Evolutionary conservation across 2,113 vertebrate species (phyloP).

Genomic region (Laticauda laticaudata): DNA sequence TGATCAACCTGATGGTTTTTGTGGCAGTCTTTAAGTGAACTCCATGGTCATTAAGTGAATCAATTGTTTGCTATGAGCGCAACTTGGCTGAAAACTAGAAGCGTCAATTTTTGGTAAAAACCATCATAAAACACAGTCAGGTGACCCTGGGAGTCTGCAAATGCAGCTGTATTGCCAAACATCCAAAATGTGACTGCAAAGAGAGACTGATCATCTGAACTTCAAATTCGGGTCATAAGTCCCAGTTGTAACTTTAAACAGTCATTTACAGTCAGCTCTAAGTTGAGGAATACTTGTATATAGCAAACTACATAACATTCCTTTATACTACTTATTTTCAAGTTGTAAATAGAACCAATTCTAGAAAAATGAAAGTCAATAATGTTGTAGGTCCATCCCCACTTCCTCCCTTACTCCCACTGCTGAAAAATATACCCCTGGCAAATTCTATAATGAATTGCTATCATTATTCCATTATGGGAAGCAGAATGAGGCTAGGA

Average conservation of each 20-base stretch:
- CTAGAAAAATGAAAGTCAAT: background rate
- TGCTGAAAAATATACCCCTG: background rate
- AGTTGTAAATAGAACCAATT: background rate
- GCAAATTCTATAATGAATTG: background rate
- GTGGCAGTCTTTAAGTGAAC: background rate
- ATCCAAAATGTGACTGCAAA: background rate
- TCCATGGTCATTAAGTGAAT: background rate
- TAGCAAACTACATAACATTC: slow-evolving; percentile 10
- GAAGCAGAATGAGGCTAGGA: background rate
- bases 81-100: background rate
- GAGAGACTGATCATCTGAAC: background rate
- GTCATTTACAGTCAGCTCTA: background rate
- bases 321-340: background rate
- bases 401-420: background rate
- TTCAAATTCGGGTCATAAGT: background rate
- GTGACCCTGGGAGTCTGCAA: background rate
- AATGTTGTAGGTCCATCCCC: background rate
- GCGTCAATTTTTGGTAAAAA: background rate
- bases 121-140: background rate
- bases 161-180: background rate
- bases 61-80: background rate
- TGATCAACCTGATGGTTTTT: background rate
- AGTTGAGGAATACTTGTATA: background rate
- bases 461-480: background rate
- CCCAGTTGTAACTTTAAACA: background rate